Base-by-base conservation (phyloP, 2,888 invertebrate species). In the Copidosoma aretas region DNA sequence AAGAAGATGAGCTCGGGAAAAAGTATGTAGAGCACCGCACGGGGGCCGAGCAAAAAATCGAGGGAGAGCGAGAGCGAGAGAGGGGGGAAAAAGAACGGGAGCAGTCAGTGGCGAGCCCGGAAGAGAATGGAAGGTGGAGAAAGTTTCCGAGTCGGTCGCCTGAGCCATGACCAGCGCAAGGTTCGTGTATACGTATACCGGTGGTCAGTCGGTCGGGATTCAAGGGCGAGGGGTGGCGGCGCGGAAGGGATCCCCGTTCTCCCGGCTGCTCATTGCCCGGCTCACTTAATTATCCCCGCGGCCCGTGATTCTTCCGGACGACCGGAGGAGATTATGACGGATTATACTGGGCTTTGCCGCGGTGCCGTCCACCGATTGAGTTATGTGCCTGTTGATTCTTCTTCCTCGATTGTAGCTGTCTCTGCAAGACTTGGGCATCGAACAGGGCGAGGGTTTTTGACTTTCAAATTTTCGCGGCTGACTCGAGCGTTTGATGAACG, bases 101-200 rank as follows among this genome's bases (percentile, higher is more conserved):
- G 32, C 32, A n/a, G 41, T 14, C 41, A 41, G 41, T 41, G 41
- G 43, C 15, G 12, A 12, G 14, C n/a, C n/a, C 43, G 43, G 43
- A 46, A 46, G 32, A 32, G 43, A 46, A 46, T 46, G 43, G 14
- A 14, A 41, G 41, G 41, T 41, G 41, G 43, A 46, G 43, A 46
- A 46, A 46, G 43, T 46, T 46, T 32, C 25, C 46, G 25, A 22
- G 32, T 54, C 22, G 39, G n/a, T 24, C 39, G 51, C 22, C n/a
- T n/a, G 17, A 61, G 12, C 79, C 82, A 79, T 82, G 82, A 82
- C 82, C 82, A 82, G 77, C 81, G 74, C 81, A 82, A 83, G 76
- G 8, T 32, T 3, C 8, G 32, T 32, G 32, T 32, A 32, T 78
- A 77, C 75, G n/a, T n/a, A 74, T 78, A 77, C 75, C 76, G 77